Percentiles rank a stretch among this genome's conserved stretches.
phyloP scores from a whole-genome alignment of 2,888 invertebrate genomes.

The Xanthorhoe designata region DNA sequence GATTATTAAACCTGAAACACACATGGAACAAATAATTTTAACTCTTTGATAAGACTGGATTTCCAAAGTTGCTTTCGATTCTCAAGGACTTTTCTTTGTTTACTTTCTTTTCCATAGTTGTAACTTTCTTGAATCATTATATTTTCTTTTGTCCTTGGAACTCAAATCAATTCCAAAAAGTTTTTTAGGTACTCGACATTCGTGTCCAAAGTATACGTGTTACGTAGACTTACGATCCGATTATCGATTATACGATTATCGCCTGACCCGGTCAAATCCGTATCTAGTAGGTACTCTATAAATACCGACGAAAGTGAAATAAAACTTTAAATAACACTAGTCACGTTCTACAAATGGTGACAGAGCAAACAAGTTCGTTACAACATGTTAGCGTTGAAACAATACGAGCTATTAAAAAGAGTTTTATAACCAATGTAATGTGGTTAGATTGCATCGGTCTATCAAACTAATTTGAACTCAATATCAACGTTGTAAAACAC shows the following conservation, averaged over 20 bases:
- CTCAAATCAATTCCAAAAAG: constrained; percentile 1
- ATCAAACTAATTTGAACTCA: constrained; percentile 28
- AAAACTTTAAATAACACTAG: constrained; percentile 12
- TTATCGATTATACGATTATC: too few relatives aligned
- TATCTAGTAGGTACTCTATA: constrained; percentile 8
- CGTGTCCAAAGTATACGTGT: constrained; percentile 11
- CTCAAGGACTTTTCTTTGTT: too few relatives aligned
- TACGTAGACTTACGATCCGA: constrained; percentile 20
- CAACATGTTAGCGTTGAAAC: constrained; percentile 37
- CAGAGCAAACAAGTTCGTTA: constrained; percentile 37
- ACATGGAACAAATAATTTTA: too few relatives aligned
- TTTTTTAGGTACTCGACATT: neutral
- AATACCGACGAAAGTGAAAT: constrained; percentile 23
- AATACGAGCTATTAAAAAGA: constrained; percentile 39
- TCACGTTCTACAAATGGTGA: constrained; percentile 22
- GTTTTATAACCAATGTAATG: constrained; percentile 36
- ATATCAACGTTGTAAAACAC: constrained; percentile 15
- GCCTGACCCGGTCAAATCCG: constrained; percentile 20
- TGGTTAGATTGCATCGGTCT: constrained; percentile 24
- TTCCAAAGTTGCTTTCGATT: too few relatives aligned
- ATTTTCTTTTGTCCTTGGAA: neutral
- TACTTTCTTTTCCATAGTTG: too few relatives aligned
- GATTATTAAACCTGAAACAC: too few relatives aligned
- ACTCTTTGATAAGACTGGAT: too few relatives aligned
- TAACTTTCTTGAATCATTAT: too few relatives aligned